Base-by-base conservation (phyloP, 2,797 vertebrate species). In the Anomalospiza imberbis region DNA sequence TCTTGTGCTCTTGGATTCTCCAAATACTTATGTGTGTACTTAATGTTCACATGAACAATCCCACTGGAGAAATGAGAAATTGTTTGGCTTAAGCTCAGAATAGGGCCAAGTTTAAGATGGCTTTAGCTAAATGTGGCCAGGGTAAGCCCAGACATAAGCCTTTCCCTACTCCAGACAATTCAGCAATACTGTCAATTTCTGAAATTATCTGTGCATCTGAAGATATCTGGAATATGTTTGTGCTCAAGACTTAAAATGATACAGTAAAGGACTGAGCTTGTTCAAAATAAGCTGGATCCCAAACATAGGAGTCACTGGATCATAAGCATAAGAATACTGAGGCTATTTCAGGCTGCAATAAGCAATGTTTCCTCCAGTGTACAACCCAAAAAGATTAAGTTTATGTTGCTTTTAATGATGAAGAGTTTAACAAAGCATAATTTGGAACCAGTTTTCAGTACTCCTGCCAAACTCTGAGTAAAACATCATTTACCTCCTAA, bases 401-500 rank as follows among this genome's bases (percentile, higher is more conserved):
- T 94, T 88, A 72, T 65, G 80, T 89, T 94, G 88, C 48, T 86
- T 93, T 90, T 91, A 94, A 91, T 87, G 93, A 89, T 91, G 68
- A 84, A 91, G 80, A 93, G 53, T 45, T 79, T 91, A 94, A 94
- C 88, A 96, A 96, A 95, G 89, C 86, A 50, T 72, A 80, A 94
- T 94, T 97, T 97, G 95, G 95, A 96, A 93, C 40, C 54, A 77
- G 68, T 89, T 94, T 74, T 58, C 72, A 91, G 78, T 55, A 68
- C 19, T 93, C 55, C 78, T 95, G 95, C 95, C 96, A 96, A 97
- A 94, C 20, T 89, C 78, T 9, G 68, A 91, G 90, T 93, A 96
- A 94, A 96, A 96, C 81, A 96, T 93, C 62, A 93, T 94, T 96
- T 96, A 95, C 90, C 95, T 96, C 94, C 91, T 94, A 94, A 95